These are phyloP conservation scores for Blastomussa wellsi DNA, from an alignment of 92 coral and sea anemone species.

Conservation along the genomic window DNA sequence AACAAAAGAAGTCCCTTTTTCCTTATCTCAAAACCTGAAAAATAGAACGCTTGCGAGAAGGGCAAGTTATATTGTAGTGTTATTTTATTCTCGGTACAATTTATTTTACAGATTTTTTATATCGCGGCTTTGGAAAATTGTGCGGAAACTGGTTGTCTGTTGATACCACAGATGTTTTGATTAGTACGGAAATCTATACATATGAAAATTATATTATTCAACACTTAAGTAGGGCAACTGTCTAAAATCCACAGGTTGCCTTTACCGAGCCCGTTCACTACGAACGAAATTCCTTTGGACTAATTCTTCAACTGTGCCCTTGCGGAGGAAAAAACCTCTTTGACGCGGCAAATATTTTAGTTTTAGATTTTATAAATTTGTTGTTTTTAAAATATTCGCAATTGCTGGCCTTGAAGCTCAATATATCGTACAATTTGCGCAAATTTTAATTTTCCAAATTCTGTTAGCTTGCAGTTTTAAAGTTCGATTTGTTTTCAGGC, in stretches of 20 bases:
- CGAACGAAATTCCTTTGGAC: constrained; percentile 33
- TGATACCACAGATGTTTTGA: constrained; percentile 10
- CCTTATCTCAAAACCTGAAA: not conserved
- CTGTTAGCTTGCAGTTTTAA: not conserved
- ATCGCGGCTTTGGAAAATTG: not conserved
- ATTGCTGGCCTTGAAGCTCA: not conserved
- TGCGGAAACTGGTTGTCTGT: not conserved
- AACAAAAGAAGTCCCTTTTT: not conserved
- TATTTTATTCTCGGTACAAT: not conserved
- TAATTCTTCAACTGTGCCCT: not conserved
- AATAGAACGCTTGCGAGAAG: not conserved
- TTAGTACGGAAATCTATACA: constrained; percentile 1
- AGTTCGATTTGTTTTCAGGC: not conserved
- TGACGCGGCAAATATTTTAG: not conserved
- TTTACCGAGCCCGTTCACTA: not conserved
- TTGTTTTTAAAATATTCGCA: not conserved
- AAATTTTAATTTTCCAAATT: not conserved
- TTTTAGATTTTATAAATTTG: not conserved
- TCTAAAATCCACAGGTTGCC: constrained; percentile 16
- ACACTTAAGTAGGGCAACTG: constrained; percentile 7
- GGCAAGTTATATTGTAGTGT: not conserved
- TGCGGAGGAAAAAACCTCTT: not conserved
- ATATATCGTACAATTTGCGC: not conserved
- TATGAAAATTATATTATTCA: constrained; percentile 23
- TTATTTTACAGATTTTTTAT: not conserved